Conservation (phyloP, 2,113 vertebrate genomes). For the Trogon surrucura region DNA sequence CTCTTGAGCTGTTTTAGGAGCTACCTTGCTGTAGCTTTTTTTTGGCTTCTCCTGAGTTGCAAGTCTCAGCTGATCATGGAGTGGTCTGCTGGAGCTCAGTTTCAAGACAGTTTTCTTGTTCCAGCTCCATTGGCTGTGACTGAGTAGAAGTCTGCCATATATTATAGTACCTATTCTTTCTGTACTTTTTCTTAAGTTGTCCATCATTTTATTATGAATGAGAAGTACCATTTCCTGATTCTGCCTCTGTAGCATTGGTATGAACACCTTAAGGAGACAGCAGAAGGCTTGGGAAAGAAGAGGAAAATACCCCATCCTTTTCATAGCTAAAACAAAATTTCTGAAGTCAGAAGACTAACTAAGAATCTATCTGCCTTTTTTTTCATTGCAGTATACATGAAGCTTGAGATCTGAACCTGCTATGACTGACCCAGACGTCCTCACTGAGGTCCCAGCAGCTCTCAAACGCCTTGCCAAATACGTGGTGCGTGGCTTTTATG, state of each 20-base stretch:
- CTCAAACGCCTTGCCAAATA: slow-evolving; percentile 96
- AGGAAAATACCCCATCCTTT: neutral
- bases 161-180: neutral
- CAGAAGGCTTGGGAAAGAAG: neutral
- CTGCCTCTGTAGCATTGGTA: neutral
- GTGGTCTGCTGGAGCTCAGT: neutral
- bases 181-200: neutral
- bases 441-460: slow-evolving; percentile 93
- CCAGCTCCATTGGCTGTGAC: neutral
- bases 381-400: slow-evolving; percentile 57
- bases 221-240: neutral
- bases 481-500: slow-evolving; percentile 96
- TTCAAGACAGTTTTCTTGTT: neutral
- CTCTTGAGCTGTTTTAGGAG: neutral
- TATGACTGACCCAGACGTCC: slow-evolving; percentile 93
- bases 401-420: slow-evolving; percentile 48
- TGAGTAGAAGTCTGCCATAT: neutral
- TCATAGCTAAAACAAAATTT: neutral
- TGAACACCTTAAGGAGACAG: neutral
- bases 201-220: neutral
- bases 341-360: neutral
- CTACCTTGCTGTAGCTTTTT: neutral
- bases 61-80: neutral
- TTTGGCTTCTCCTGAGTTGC: neutral
- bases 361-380: neutral